phyloP scores from a whole-genome alignment of 2,113 vertebrate species.

The Aramus guarauna region DNA sequence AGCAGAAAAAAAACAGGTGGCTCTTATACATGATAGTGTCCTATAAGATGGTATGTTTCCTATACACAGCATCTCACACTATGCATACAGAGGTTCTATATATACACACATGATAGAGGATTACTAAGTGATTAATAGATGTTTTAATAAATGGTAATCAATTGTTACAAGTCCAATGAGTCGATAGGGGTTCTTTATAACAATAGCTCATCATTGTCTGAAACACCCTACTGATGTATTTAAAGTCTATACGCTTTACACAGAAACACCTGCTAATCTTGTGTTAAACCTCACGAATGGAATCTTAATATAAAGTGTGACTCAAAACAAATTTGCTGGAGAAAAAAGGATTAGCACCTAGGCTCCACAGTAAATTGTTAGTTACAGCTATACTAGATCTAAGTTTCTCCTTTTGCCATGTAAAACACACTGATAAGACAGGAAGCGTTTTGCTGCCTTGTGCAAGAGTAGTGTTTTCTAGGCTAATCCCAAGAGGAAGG shows the following conservation, averaged over 20 bases:
- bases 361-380: constrained; percentile 4
- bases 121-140: constrained; percentile 27
- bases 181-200: not conserved
- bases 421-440: not conserved
- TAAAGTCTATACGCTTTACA: not conserved
- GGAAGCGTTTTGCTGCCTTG: not conserved
- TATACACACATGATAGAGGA: not conserved
- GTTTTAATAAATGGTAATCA: not conserved
- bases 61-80: not conserved
- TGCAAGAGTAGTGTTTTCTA: not conserved
- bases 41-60: not conserved
- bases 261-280: constrained; percentile 33
- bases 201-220: not conserved
- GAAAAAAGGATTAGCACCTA: constrained; percentile 15
- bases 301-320: not conserved
- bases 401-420: not conserved
- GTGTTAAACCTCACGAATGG: constrained; percentile 35
- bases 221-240: not conserved
- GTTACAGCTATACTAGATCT: not conserved
- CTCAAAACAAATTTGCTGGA: constrained; percentile 44
- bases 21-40: not conserved
- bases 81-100: not conserved
- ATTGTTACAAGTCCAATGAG: not conserved
- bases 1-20: not conserved
- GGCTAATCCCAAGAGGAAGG: not conserved